Base-by-base conservation (phyloP, 2,888 invertebrate genomes). In the Peribatodes rhomboidaria region DNA sequence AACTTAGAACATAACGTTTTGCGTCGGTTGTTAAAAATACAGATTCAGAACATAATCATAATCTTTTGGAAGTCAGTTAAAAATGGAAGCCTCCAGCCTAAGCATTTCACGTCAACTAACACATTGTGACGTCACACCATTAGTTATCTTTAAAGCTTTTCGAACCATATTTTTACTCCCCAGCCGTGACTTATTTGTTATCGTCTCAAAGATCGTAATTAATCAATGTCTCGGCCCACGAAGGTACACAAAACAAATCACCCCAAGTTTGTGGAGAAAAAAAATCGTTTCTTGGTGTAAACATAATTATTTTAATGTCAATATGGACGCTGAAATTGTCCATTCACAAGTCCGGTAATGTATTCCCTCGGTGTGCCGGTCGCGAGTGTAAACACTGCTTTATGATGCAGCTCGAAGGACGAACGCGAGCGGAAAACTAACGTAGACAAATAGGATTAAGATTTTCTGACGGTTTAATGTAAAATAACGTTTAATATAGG, bases 271-370 rank as follows among this genome's bases (percentile, higher is more conserved):
- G 35, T 22, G 50, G 50, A 31, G 49, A 16, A 46, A 39, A 64
- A 64, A 58, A 65, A 52, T 35, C 42, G 50, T 50, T 55, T 60
- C 54, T 67, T 54, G 66, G 20, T 69, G 84, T 82, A 85, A 86
- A 86, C 85, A 86, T 83, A 84, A 87, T 88, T 87, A 88, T 84
- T 87, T 81, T 81, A 81, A 86, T 84, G 82, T 86, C 83, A 87
- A 85, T 85, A 85, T 85, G 78, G 86, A 86, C 84, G 84, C 73
- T 87, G 88, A 83, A 84, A 83, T 81, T 84, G 84, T 87, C 87
- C 83, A 81, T 86, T 83, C 83, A 82, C 87, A 84, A 85, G 84
- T 82, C 83, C 80, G 76, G 80, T 86, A 87, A 89, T 87, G 88
- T 86, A 86, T 88, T 86, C 88, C 72, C 75, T 80, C 74, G 75